These are phyloP conservation scores for Zootermopsis nevadensis DNA, from an alignment of 2,888 invertebrate species.

Conservation along the genomic window DNA sequence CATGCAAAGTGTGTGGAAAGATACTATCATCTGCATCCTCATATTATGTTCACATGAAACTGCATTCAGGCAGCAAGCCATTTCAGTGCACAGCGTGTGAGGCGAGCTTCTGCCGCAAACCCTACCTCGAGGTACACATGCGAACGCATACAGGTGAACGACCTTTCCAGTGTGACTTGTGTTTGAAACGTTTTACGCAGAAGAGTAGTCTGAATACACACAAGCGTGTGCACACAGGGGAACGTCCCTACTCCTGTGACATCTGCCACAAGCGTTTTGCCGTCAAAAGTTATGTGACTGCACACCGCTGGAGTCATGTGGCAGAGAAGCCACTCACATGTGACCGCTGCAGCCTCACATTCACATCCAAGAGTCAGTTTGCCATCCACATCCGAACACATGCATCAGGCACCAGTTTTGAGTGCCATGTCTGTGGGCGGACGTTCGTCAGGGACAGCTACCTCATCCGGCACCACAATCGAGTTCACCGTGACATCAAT, in stretches of 20 bases:
- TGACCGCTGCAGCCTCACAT: slow-evolving; percentile 78
- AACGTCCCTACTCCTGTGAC: slow-evolving; percentile 82
- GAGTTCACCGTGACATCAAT: slow-evolving; percentile 72
- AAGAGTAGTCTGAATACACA: slow-evolving; percentile 85
- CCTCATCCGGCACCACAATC: slow-evolving; percentile 81
- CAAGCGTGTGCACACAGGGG: slow-evolving; percentile 83
- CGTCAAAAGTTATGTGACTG: slow-evolving; percentile 83
- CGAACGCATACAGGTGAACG: slow-evolving; percentile 79
- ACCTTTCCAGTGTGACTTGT: slow-evolving; percentile 80
- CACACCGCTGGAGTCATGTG: slow-evolving; percentile 84
- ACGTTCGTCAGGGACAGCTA: slow-evolving; percentile 82
- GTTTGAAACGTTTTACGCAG: slow-evolving; percentile 83
- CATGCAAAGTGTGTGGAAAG: slow-evolving; percentile 83
- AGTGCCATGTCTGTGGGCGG: slow-evolving; percentile 79
- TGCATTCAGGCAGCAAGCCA: slow-evolving; percentile 83
- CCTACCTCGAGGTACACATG: slow-evolving; percentile 84
- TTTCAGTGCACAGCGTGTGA: slow-evolving; percentile 83
- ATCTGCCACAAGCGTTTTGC: slow-evolving; percentile 84
- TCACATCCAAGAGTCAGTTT: slow-evolving; percentile 80
- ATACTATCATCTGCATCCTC: slow-evolving; percentile 81
- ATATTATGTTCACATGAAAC: slow-evolving; percentile 86
- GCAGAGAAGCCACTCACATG: slow-evolving; percentile 80
- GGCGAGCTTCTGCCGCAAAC: slow-evolving; percentile 83
- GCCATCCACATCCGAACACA: slow-evolving; percentile 82
- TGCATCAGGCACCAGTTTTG: slow-evolving; percentile 75